Conservation (phyloP, 1,140 invertebrate species). For the Diplogasteroides magnus region DNA sequence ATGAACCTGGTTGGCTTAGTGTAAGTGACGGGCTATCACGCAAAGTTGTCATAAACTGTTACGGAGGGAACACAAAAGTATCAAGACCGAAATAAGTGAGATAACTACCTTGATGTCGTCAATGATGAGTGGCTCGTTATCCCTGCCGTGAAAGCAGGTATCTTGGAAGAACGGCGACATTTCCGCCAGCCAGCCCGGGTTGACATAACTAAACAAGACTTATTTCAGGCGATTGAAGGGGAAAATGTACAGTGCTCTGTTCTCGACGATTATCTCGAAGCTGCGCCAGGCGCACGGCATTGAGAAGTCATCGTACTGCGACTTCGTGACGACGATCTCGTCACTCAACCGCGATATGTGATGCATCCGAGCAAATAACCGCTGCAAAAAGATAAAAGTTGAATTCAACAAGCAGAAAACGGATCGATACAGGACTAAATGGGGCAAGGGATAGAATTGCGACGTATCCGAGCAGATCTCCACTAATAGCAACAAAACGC, state of each 20-base stretch:
- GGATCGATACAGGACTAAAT: too few species aligned
- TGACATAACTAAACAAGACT: slow-evolving; percentile 18
- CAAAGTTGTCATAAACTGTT: too few species aligned
- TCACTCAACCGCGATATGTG: slow-evolving; percentile 7
- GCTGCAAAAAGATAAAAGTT: too few species aligned
- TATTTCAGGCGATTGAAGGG: not conserved
- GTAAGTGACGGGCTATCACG: too few species aligned
- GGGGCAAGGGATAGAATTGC: too few species aligned
- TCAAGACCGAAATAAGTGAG: too few species aligned
- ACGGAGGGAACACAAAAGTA: too few species aligned
- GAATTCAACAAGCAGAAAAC: too few species aligned
- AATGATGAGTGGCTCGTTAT: slow-evolving; percentile 5
- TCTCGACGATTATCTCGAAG: slow-evolving; percentile 20
- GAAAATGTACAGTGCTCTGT: slow-evolving; percentile 4
- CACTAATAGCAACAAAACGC: too few species aligned
- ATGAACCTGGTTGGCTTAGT: too few species aligned
- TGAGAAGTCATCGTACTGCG: slow-evolving; percentile 28
- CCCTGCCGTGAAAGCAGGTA: slow-evolving; percentile 6
- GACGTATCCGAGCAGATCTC: too few species aligned
- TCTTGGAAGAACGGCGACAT: slow-evolving; percentile 24
- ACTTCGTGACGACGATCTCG: slow-evolving; percentile 21
- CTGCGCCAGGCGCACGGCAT: slow-evolving; percentile 15
- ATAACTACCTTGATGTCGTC: slow-evolving; percentile 18
- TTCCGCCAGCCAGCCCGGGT: slow-evolving; percentile 25
- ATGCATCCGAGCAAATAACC: too few species aligned